phyloP scores from a whole-genome alignment of 2,888 invertebrate species.

The Noctua janthina region DNA sequence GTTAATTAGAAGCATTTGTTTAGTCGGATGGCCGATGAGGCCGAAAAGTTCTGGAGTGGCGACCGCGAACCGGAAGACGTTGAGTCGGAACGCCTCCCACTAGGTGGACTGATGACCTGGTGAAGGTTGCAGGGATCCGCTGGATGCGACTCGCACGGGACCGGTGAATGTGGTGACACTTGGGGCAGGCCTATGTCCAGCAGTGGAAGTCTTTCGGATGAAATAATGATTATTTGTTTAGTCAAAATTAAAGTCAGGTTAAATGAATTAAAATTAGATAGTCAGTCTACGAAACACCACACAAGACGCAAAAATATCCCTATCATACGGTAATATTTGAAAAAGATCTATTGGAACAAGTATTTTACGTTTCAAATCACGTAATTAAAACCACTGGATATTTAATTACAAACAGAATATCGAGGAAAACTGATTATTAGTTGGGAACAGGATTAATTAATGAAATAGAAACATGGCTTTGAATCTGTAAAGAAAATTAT shows the following conservation, averaged over 20 bases:
- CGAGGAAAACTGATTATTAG: background rate
- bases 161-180: too few species aligned
- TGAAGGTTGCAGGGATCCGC: too few species aligned
- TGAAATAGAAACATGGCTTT: background rate
- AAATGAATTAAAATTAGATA: background rate
- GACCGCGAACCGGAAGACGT: too few species aligned
- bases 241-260: background rate
- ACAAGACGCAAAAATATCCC: background rate
- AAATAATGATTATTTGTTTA: too few species aligned
- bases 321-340: background rate
- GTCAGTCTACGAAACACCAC: background rate
- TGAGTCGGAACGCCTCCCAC: too few species aligned
- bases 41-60: too few species aligned
- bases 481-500: background rate
- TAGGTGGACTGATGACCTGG: too few species aligned
- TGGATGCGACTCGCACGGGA: too few species aligned
- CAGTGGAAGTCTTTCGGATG: too few species aligned
- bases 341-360: background rate
- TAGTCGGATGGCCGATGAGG: too few species aligned
- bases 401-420: background rate
- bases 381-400: background rate
- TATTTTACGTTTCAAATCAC: background rate
- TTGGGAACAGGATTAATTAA: constrained; percentile 11
- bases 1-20: background rate
- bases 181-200: too few species aligned